Conservation (phyloP, 2,113 vertebrate species). For the Buteo buteo region DNA sequence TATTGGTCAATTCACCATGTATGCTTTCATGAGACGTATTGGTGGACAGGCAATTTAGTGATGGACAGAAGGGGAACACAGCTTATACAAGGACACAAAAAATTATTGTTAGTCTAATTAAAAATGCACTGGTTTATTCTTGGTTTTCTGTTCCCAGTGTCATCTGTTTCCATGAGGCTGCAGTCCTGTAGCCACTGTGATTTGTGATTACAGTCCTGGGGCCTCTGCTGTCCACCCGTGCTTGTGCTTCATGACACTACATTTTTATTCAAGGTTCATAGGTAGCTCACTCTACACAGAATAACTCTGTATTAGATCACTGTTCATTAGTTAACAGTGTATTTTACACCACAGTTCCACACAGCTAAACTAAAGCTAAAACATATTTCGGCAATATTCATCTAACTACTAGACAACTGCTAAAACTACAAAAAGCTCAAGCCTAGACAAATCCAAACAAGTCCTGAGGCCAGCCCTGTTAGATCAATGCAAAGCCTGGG, state of each 20-base stretch:
- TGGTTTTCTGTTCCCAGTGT: background rate
- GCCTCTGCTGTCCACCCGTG: background rate
- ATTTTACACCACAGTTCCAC: background rate
- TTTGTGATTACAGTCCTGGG: background rate
- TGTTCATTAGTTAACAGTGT: background rate
- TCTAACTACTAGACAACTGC: background rate
- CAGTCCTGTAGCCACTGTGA: rapidly evolving
- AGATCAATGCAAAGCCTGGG: background rate
- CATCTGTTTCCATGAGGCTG: background rate
- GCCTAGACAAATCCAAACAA: background rate
- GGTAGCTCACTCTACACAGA: background rate
- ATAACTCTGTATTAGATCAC: background rate
- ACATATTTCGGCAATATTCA: background rate
- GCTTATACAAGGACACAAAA: background rate
- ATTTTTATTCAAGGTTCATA: background rate
- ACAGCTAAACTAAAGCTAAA: background rate
- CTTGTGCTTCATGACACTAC: background rate
- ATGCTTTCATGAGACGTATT: background rate
- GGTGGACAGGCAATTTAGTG: background rate
- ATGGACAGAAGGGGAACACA: background rate
- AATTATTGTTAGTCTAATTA: background rate
- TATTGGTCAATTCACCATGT: background rate
- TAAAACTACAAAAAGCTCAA: background rate
- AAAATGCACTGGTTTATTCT: background rate
- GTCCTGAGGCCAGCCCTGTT: background rate